A percentile compares a stretch with the other conserved stretches of the same genome.
These are phyloP conservation scores for Spermophilus dauricus DNA, from an alignment of 2,113 vertebrate genomes.

Conservation along the genomic window DNA sequence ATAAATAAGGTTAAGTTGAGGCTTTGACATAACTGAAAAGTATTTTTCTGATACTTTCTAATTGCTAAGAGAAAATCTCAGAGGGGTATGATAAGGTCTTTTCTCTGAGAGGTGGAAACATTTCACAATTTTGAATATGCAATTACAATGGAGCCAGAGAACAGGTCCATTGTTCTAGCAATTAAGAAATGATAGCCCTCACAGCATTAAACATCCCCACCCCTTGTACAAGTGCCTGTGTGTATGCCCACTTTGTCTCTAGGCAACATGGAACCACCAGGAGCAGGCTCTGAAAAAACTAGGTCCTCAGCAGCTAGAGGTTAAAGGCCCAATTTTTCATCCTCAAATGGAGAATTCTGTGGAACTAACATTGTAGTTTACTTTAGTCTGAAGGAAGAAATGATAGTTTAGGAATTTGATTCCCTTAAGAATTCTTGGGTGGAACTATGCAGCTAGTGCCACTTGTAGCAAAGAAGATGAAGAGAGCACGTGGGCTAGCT, in stretches of 20 bases:
- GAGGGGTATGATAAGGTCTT: background rate
- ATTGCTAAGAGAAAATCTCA: background rate
- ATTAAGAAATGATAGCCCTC: background rate
- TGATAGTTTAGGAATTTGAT: constrained; percentile 14
- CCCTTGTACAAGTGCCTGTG: background rate
- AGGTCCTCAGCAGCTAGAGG: background rate
- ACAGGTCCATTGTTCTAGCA: background rate
- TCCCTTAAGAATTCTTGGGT: background rate
- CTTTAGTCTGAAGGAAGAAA: constrained; percentile 6
- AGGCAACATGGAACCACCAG: background rate
- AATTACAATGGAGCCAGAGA: background rate
- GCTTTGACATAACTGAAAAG: background rate
- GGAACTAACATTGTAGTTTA: background rate
- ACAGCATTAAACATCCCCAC: background rate
- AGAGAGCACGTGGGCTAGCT: background rate
- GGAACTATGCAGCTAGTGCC: background rate
- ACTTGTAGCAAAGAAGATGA: constrained; percentile 19
- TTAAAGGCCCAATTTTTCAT: constrained; percentile 3
- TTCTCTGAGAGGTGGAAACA: background rate
- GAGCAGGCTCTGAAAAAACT: background rate
- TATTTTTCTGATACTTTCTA: constrained; percentile 9
- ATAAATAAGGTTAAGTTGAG: constrained; percentile 2
- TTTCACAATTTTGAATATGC: constrained; percentile 44
- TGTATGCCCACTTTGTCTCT: background rate
- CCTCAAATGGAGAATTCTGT: constrained; percentile 17